These are phyloP conservation scores for Myotis planiceps DNA, from an alignment of 2,797 vertebrate species.

Conservation along the genomic window DNA sequence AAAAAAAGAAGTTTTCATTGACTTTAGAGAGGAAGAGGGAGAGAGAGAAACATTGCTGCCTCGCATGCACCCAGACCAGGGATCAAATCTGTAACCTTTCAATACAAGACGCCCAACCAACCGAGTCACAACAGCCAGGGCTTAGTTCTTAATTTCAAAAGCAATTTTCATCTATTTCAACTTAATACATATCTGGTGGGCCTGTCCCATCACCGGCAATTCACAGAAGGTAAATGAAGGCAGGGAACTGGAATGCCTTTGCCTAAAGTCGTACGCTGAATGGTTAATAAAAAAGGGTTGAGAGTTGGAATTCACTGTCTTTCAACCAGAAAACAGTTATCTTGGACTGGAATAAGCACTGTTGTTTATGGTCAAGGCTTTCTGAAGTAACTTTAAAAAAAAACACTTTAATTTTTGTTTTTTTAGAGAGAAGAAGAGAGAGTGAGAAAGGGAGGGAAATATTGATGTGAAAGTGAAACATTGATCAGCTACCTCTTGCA, in stretches of 20 bases:
- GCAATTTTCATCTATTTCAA: slow-evolving; percentile 17
- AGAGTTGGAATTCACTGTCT: not conserved
- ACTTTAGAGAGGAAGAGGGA: too few relatives aligned
- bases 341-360: not conserved
- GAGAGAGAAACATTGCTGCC: too few relatives aligned
- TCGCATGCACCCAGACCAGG: too few relatives aligned
- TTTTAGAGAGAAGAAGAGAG: not conserved
- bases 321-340: not conserved
- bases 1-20: too few relatives aligned
- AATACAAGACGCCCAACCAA: too few relatives aligned
- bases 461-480: not conserved
- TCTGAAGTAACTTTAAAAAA: not conserved
- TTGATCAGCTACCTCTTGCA: not conserved
- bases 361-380: not conserved
- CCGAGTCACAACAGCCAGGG: too few relatives aligned
- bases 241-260: not conserved
- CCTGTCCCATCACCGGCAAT: not conserved
- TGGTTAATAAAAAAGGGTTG: not conserved
- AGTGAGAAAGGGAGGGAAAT: not conserved
- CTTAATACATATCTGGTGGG: not conserved
- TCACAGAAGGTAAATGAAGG: not conserved
- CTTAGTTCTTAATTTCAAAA: slow-evolving; percentile 45
- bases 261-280: not conserved
- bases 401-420: not conserved
- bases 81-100: too few relatives aligned